These are phyloP conservation scores for Gallinago stenura DNA, from an alignment of 2,797 vertebrate genomes.

Conservation along the genomic window DNA sequence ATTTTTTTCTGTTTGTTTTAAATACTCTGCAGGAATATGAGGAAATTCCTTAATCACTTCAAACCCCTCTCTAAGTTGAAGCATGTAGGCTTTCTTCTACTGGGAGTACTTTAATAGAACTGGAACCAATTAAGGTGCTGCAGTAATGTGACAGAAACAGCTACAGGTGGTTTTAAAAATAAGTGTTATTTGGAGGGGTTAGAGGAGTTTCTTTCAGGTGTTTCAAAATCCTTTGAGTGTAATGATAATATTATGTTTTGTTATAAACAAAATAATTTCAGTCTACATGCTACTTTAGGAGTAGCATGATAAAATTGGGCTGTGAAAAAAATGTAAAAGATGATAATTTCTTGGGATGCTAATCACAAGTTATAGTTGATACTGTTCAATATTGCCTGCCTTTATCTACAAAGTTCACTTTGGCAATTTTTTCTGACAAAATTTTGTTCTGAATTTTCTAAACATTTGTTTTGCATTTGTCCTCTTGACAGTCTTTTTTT, in stretches of 20 bases:
- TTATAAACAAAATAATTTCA: not conserved
- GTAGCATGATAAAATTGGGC: not conserved
- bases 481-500: not conserved
- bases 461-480: not conserved
- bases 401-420: not conserved
- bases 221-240: not conserved
- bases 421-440: not conserved
- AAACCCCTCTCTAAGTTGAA: not conserved
- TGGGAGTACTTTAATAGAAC: not conserved
- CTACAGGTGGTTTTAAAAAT: not conserved
- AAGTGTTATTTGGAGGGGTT: not conserved
- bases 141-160: not conserved
- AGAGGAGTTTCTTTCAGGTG: not conserved
- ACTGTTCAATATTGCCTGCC: not conserved
- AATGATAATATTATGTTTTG: not conserved
- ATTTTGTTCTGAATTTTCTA: not conserved
- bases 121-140: not conserved
- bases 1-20: constrained; percentile 12
- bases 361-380: not conserved
- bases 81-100: not conserved
- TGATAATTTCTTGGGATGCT: not conserved
- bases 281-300: not conserved
- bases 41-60: constrained; percentile 26
- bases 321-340: not conserved
- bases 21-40: not conserved